Evolutionary conservation across 2,888 invertebrate genomes (phyloP), one percentile per base, ranked within the genome.

Genomic region (Oscheius sp.): DNA sequence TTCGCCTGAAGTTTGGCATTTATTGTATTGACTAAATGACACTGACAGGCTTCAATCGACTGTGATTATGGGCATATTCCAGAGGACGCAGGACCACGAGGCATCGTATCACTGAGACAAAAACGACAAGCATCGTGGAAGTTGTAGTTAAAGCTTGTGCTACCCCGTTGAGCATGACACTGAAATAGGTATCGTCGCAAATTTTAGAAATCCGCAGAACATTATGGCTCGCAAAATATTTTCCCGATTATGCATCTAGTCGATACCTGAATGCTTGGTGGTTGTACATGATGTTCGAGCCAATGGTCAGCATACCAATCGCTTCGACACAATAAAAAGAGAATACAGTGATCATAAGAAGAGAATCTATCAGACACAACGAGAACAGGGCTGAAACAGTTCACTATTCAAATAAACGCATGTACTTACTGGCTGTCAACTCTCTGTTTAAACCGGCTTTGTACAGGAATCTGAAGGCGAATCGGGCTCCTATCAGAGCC

Each of bases 121-220:
- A 86, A 48, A 88, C 85, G 66, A 88, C 88, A 5, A 88, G 81
- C 72, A 87, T 79, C 2, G 88, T 88, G 65, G 86, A 87, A 48
- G 85, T 77, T 4, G 87, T 87, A 4, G 86, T 87, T 58, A 86
- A 73, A 35, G 82, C 78, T 48, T 79, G 81, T 3, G 83, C 85
- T 42, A 87, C 76, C 42, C 86, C 85, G 74, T 87, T 86, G 9
- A 84, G 71, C 48, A 76, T 77, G 42, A 77, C 77, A 21, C 83
- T 84, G 65, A 21, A 21, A 21, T 21, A 21, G 21, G 21, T 21
- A 21, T 21, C 21, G 21, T 21, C 21, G 21, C 21, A 21, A 21
- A 21, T 21, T 21, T 21, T 21, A 21, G 21, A 21, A 21, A 21
- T 21, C 21, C 21, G 21, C 21, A 21, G 21, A 21, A 21, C 21